Evolutionary conservation across 2,888 invertebrate species (phyloP).

Genomic region (Archips xylosteana): DNA sequence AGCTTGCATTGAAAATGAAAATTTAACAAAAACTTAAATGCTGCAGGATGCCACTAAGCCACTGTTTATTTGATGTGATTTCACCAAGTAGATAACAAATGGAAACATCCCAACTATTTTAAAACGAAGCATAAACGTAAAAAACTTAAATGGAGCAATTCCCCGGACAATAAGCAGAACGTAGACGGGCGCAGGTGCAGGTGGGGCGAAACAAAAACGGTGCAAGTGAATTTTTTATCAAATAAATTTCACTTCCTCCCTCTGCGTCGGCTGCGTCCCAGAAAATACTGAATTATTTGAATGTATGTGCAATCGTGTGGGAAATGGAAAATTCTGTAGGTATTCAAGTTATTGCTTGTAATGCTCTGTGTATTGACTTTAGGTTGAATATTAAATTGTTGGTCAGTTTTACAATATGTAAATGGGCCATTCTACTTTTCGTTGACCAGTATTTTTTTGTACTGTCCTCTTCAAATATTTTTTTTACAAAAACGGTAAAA

Average conservation of each 20-base stretch:
- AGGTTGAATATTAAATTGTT: background rate
- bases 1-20: too few species aligned
- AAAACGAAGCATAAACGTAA: slow-evolving; percentile 11
- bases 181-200: slow-evolving; percentile 47
- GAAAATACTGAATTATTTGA: slow-evolving; percentile 38
- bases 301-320: slow-evolving; percentile 26
- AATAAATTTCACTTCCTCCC: slow-evolving; percentile 64
- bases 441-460: too few species aligned
- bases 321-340: slow-evolving; percentile 16
- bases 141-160: slow-evolving; percentile 1
- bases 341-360: slow-evolving; percentile 8
- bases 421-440: too few species aligned
- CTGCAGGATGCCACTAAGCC: too few species aligned
- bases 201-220: slow-evolving; percentile 58
- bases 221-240: slow-evolving; percentile 67
- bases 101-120: slow-evolving; percentile 14
- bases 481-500: too few species aligned
- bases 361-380: slow-evolving; percentile 17
- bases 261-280: slow-evolving; percentile 45
- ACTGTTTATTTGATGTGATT: background rate
- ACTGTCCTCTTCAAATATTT: too few species aligned
- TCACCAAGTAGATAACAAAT: background rate
- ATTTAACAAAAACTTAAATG: too few species aligned
- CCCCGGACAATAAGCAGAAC: slow-evolving; percentile 16
- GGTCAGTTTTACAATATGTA: background rate